Evolutionary conservation across 2,113 vertebrate genomes (phyloP).

Genomic region (Proteles cristata): DNA sequence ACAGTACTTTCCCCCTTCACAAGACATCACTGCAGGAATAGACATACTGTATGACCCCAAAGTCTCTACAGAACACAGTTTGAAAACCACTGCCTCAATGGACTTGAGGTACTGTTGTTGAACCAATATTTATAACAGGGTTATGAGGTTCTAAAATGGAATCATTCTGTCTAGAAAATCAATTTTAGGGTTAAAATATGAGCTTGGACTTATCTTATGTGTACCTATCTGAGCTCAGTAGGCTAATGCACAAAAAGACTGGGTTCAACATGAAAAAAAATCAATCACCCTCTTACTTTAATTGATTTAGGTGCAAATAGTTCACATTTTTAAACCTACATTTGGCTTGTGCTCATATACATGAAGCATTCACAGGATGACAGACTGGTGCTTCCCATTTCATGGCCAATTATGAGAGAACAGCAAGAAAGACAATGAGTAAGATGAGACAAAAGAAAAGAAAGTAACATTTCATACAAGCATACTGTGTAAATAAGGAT

Average conservation of each 20-base stretch:
- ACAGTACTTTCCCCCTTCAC: fast-evolving
- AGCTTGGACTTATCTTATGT: background rate
- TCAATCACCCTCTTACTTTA: background rate
- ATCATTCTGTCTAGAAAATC: background rate
- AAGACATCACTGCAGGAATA: background rate
- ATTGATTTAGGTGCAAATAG: background rate
- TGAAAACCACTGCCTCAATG: background rate
- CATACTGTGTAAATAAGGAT: background rate
- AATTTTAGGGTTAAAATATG: slow-evolving; percentile 8
- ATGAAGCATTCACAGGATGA: background rate
- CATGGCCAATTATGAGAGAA: background rate
- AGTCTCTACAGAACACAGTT: background rate
- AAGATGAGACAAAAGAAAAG: background rate
- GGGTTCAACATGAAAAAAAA: background rate
- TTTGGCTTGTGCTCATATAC: background rate
- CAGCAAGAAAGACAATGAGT: background rate
- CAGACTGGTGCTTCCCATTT: background rate
- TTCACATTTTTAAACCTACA: background rate
- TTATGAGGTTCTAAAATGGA: background rate
- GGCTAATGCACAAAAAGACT: background rate
- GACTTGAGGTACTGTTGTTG: background rate
- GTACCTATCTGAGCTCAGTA: background rate
- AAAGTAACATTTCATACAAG: background rate
- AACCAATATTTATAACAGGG: background rate
- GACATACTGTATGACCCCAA: background rate